Evolutionary conservation across 2,888 invertebrate species (phyloP), one percentile per base, ranked within the genome.

Genomic region (Cryptus armator): DNA sequence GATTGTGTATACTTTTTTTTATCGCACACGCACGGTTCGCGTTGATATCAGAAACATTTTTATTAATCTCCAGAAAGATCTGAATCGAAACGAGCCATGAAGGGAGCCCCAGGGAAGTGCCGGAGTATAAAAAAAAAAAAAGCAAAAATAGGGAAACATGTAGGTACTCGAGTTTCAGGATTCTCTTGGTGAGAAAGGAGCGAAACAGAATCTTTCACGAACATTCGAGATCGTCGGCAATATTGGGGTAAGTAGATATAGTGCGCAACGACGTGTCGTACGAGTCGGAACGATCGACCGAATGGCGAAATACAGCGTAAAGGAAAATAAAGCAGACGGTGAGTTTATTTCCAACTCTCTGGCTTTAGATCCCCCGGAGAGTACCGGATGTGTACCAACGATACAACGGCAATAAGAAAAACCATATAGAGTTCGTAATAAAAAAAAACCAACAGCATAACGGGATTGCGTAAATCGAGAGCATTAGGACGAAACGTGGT

Each of bases 21-120:
- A 77, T 72, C 37, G 81, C 53, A 71, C 56, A 56, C 70, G n/a
- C 12, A 14, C 14, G n/a, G 3, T 3, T 1, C 10, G 12, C 14
- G 48, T 5, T 6, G 14, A 2, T 62, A 62, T 32, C 59, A 32
- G 32, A 4, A 0, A 32, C 59, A 0, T 6, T 62, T 32, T 59
- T 29, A 14, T 32, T 70, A 59, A 76, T 56, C 74, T 51, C 29
- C 44, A 32, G 19, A 29, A 24, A 72, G 24, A 81, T 76, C 71
- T 76, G 71, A 68, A 75, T 74, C 68, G 77, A 62, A 84, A 70
- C 37, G 16, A 68, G 66, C 66, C 32, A 62, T 72, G 46, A 51
- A 79, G 56, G 51, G 46, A 48, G n/a, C 48, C 43, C 66, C 7
- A 2, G 32, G 19, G 46, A 2, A 24, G 44, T 37, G 24, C 3